These are phyloP conservation scores for Drosophila repleta DNA, from an alignment of 1,140 invertebrate genomes.

Conservation along the genomic window DNA sequence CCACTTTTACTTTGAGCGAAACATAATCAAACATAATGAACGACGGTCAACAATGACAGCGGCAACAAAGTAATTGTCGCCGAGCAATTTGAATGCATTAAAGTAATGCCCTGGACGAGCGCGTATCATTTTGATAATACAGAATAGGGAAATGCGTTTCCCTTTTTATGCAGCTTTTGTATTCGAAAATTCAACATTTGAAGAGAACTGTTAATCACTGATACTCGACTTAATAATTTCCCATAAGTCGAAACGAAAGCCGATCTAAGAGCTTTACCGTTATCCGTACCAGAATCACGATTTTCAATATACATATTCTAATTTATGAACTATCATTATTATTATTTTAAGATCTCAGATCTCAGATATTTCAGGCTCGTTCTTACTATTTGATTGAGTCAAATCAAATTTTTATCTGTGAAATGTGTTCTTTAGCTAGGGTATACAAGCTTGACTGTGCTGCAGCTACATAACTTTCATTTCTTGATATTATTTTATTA, in stretches of 20 bases:
- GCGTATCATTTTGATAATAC: neutral
- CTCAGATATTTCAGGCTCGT: too few species aligned
- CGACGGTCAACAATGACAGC: conserved; percentile 24
- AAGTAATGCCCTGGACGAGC: conserved; percentile 13
- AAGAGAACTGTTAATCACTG: too few species aligned
- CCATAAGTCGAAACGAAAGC: too few species aligned
- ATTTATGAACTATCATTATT: too few species aligned
- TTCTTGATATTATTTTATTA: conserved; percentile 31
- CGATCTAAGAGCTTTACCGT: too few species aligned
- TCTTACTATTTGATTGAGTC: too few species aligned
- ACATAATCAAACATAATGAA: conserved; percentile 64
- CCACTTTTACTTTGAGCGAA: conserved; percentile 65
- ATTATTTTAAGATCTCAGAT: too few species aligned
- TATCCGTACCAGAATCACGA: too few species aligned
- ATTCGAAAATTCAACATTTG: too few species aligned
- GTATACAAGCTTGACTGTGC: conserved; percentile 1
- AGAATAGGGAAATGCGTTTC: neutral
- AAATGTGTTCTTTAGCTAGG: neutral
- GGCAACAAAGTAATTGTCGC: conserved; percentile 35
- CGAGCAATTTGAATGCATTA: conserved; percentile 49
- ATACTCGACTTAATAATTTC: too few species aligned
- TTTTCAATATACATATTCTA: too few species aligned
- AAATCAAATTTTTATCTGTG: too few species aligned
- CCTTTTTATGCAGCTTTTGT: neutral
- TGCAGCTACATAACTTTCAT: conserved; percentile 24